Evolutionary conservation across 2,113 vertebrate species (phyloP), one percentile per base, ranked within the genome.

Genomic region (Etheostoma cragini): DNA sequence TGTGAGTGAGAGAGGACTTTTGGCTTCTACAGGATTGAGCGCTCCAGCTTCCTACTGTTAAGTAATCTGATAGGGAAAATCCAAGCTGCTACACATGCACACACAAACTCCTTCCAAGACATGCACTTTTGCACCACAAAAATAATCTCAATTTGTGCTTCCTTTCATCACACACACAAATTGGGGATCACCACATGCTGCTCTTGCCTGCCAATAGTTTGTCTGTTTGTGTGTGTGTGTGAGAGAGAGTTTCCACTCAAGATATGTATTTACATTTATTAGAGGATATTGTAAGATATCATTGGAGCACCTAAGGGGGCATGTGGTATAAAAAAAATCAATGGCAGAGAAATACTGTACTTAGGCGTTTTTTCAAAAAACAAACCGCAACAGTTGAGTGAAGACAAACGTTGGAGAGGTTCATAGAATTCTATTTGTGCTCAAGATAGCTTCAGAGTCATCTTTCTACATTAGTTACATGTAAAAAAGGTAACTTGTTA

Each of bases 51-150:
- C 91, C 92, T 92, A 89, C 90, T 93, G 89, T 95, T 93, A 69
- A 92, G 90, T 94, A 95, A 94, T 94, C 90, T 95, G 94, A 95
- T 93, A 90, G 93, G 93, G 93, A 93, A 93, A 89, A 94, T 94
- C 91, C 93, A 94, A 84, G 83, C 89, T 95, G 88, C 87, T 78
- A 56, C 60, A 83, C 53, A 68, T 72, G 87, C 80, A 81, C 49
- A 71, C 69, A 78, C 56, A n/a, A n/a, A n/a, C n/a, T n/a, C n/a
- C n/a, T n/a, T n/a, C n/a, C n/a, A n/a, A n/a, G n/a, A n/a, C n/a
- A n/a, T 78, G 72, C 82, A 85, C 82, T 82, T 73, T 45, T 85
- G 61, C 70, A 24, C 77, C 33, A 70, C 76, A 82, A 81, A 84
- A 84, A 88, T 74, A 84, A 86, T 87, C 89, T 92, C 89, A 87